phyloP scores from a whole-genome alignment of 2,113 vertebrate genomes.

The Cyanoliseus patagonus region DNA sequence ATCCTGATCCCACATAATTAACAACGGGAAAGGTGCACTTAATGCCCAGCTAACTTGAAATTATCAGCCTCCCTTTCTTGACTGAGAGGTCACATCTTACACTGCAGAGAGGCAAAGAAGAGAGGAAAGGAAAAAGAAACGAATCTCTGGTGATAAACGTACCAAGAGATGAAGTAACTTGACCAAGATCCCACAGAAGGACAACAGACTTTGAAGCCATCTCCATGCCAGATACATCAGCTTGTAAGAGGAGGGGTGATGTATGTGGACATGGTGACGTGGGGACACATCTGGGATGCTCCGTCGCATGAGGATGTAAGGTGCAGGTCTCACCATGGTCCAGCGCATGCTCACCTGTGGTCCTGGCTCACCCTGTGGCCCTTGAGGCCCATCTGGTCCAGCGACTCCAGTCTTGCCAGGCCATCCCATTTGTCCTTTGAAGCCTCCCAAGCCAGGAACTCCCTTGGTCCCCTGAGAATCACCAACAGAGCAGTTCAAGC shows the following conservation, averaged over 20 bases:
- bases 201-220: not conserved
- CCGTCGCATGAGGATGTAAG: not conserved
- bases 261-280: not conserved
- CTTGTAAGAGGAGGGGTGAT: not conserved
- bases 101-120: not conserved
- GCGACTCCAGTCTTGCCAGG: constrained; percentile 70
- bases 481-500: not conserved
- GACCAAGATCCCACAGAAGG: not conserved
- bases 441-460: constrained; percentile 82
- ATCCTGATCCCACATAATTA: not conserved
- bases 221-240: not conserved
- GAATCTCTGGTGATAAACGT: fast-evolving
- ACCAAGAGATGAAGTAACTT: fast-evolving
- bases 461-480: constrained; percentile 78
- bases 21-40: not conserved
- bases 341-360: constrained; percentile 73
- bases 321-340: not conserved
- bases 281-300: not conserved
- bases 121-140: not conserved
- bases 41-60: not conserved
- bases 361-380: constrained; percentile 75
- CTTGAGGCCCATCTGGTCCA: constrained; percentile 73
- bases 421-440: constrained; percentile 81
- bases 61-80: not conserved
- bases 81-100: not conserved